These are phyloP conservation scores for Calonectris borealis DNA, from an alignment of 2,113 vertebrate species.

Conservation along the genomic window DNA sequence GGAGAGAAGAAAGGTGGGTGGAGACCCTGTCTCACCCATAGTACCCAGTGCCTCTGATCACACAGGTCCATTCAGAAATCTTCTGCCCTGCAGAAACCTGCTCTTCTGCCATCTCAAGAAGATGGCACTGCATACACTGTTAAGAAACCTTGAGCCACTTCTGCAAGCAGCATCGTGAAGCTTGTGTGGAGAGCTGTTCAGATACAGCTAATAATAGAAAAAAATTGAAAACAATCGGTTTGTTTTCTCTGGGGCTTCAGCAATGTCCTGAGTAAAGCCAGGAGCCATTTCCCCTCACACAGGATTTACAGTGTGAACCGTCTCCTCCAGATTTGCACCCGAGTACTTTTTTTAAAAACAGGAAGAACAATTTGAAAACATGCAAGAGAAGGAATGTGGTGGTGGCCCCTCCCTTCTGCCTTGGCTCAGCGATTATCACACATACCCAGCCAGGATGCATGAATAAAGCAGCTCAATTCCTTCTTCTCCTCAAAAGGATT, in stretches of 20 bases:
- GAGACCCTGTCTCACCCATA: background rate
- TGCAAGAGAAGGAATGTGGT: background rate
- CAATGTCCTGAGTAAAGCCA: background rate
- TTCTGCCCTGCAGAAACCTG: background rate
- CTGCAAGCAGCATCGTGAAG: background rate
- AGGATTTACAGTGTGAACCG: background rate
- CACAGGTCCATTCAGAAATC: background rate
- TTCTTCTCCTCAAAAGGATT: conserved; percentile 29
- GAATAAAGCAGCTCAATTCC: background rate
- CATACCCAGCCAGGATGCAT: background rate
- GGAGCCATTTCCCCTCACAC: background rate
- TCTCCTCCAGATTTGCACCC: background rate
- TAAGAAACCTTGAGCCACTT: background rate
- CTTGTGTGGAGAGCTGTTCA: background rate
- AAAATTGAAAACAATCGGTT: background rate
- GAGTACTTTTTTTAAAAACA: background rate
- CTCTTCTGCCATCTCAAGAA: background rate
- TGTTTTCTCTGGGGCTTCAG: background rate
- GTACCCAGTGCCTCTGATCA: background rate
- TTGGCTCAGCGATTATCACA: background rate
- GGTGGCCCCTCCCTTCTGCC: background rate
- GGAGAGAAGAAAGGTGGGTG: background rate
- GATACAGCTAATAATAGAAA: background rate
- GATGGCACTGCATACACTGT: background rate
- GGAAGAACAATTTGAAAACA: background rate